Conservation (phyloP, 2,888 invertebrate species). For the Nomada flava region DNA sequence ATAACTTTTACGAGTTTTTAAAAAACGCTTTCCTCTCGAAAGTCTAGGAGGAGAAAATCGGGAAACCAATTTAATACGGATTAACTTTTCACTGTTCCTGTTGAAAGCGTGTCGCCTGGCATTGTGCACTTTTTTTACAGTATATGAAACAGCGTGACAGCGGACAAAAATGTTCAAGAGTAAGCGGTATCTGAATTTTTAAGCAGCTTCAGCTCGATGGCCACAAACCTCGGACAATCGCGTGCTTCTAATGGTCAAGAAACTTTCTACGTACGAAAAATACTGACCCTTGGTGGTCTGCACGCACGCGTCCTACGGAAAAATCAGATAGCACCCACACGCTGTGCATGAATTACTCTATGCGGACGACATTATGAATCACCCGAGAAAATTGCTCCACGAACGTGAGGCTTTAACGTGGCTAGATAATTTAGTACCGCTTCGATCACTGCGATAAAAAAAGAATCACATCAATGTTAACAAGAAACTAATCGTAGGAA, state of each 20-base stretch:
- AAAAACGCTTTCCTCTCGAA: no score
- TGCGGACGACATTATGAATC: conserved; percentile 56
- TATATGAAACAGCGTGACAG: background rate
- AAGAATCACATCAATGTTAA: background rate
- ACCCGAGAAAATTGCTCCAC: conserved; percentile 42
- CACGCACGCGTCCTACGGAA: conserved; percentile 45
- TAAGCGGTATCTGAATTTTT: conserved; percentile 35
- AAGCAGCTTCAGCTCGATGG: conserved; percentile 29
- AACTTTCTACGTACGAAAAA: conserved; percentile 63
- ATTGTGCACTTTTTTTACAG: background rate
- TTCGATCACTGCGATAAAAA: conserved; percentile 10
- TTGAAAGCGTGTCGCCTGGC: background rate
- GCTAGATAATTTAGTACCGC: conserved; percentile 29
- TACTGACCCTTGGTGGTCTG: conserved; percentile 48
- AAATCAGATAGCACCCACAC: conserved; percentile 56
- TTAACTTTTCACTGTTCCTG: background rate
- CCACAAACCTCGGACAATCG: conserved; percentile 40
- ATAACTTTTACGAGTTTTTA: conserved; percentile 28
- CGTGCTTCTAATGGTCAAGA: conserved; percentile 64
- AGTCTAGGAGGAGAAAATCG: background rate
- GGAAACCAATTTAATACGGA: background rate
- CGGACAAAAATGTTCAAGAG: conserved; percentile 38
- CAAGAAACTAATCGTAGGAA: background rate
- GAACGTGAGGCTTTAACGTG: conserved; percentile 3
- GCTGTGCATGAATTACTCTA: conserved; percentile 40